phyloP scores from a whole-genome alignment of 2,113 vertebrate genomes.

The Dicrurus megarhynchus region DNA sequence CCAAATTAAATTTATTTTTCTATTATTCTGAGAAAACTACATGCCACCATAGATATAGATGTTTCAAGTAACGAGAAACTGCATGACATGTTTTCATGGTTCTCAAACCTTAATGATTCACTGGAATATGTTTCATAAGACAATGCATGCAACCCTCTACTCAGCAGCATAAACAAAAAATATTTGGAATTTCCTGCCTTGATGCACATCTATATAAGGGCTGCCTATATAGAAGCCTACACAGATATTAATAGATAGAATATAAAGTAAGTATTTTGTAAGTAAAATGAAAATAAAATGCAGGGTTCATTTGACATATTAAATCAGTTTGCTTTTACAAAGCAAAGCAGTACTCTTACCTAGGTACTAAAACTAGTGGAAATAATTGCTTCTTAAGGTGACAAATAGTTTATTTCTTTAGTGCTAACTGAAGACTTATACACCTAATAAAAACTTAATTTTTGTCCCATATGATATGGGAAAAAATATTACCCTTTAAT shows the following conservation, averaged over 20 bases:
- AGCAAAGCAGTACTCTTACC: background rate
- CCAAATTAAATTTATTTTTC: background rate
- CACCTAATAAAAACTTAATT: background rate
- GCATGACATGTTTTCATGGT: background rate
- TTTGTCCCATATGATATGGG: background rate
- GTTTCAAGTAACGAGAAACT: background rate
- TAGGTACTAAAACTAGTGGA: background rate
- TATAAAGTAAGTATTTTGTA: background rate
- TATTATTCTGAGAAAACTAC: background rate
- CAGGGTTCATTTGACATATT: rapidly evolving
- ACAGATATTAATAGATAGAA: background rate
- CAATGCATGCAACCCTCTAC: background rate
- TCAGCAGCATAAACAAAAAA: background rate
- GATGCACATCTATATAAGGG: background rate
- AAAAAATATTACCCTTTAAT: background rate
- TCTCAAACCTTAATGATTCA: background rate
- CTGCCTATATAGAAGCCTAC: background rate
- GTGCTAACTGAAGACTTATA: background rate
- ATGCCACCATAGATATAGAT: background rate
- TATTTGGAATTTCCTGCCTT: background rate
- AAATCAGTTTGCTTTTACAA: background rate
- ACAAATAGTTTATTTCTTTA: background rate
- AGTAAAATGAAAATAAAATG: background rate
- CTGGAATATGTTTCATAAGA: background rate
- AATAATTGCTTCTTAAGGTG: background rate